Evolutionary conservation across 2,888 invertebrate species (phyloP).

Genomic region (Rhimphoctona megacephalus): DNA sequence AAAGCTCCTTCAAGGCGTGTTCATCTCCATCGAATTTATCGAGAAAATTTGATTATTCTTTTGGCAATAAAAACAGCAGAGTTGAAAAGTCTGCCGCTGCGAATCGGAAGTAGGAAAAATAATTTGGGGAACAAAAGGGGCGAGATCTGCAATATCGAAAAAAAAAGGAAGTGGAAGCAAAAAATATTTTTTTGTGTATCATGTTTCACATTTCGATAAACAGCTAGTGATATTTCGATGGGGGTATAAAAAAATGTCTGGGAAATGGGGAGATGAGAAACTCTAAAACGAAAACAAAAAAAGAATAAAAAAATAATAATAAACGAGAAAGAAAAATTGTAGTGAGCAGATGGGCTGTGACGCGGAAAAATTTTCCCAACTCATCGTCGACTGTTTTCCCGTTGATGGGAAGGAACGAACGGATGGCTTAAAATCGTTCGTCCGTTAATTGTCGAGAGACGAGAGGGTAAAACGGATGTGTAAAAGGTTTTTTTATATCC

Average conservation of each 20-base stretch:
- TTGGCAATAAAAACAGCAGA: background rate
- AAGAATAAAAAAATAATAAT: background rate
- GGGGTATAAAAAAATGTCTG: constrained; percentile 7
- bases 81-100: no score
- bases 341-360: constrained; percentile 24
- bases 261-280: background rate
- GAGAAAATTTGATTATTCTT: background rate
- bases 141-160: background rate
- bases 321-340: background rate
- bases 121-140: no score
- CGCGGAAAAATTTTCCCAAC: constrained; percentile 38
- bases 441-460: constrained; percentile 67
- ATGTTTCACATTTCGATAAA: background rate
- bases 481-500: constrained; percentile 37
- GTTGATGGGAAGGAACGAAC: constrained; percentile 35
- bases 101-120: no score
- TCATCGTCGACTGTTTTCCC: constrained; percentile 12
- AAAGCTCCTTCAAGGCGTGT: background rate
- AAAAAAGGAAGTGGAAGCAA: background rate
- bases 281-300: background rate
- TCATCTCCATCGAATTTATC: no score
- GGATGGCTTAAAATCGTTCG: constrained; percentile 64
- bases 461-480: constrained; percentile 62
- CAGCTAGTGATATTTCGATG: background rate
- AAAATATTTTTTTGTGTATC: background rate